Conservation (phyloP, 2,888 invertebrate species). For the Luffia ferchaultella region DNA sequence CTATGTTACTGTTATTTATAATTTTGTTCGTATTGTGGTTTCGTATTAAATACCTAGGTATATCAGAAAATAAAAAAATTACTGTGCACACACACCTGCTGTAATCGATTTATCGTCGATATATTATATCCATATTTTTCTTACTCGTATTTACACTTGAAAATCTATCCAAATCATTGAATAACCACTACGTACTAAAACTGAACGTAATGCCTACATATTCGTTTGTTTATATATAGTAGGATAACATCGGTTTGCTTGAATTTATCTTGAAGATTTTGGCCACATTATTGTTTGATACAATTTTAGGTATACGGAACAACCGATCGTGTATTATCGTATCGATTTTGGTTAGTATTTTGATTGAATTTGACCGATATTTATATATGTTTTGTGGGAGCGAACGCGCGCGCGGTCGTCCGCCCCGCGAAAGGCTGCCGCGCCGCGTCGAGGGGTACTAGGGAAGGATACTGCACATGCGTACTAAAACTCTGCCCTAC, state of each 20-base stretch:
- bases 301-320: conserved; percentile 24
- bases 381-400: conserved; percentile 21
- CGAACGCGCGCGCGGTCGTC: conserved; percentile 41
- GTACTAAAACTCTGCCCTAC: conserved; percentile 26
- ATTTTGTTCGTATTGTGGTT: too few relatives aligned
- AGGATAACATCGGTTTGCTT: neutral
- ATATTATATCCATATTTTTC: neutral
- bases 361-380: conserved; percentile 7
- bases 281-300: conserved; percentile 25
- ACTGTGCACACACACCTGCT: neutral
- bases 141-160: neutral
- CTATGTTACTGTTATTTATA: too few relatives aligned
- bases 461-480: conserved; percentile 48
- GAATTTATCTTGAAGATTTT: conserved; percentile 18
- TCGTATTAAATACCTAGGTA: too few relatives aligned
- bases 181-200: neutral
- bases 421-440: conserved; percentile 28
- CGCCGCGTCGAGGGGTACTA: conserved; percentile 23
- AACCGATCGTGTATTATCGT: neutral
- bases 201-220: neutral
- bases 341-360: conserved; percentile 13
- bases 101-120: neutral
- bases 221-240: neutral
- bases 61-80: too few relatives aligned
- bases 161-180: neutral